Percentiles rank a stretch among this genome's conserved stretches.
These are phyloP conservation scores for Heterodera carotae DNA, from an alignment of 1,140 invertebrate genomes.

Conservation along the genomic window DNA sequence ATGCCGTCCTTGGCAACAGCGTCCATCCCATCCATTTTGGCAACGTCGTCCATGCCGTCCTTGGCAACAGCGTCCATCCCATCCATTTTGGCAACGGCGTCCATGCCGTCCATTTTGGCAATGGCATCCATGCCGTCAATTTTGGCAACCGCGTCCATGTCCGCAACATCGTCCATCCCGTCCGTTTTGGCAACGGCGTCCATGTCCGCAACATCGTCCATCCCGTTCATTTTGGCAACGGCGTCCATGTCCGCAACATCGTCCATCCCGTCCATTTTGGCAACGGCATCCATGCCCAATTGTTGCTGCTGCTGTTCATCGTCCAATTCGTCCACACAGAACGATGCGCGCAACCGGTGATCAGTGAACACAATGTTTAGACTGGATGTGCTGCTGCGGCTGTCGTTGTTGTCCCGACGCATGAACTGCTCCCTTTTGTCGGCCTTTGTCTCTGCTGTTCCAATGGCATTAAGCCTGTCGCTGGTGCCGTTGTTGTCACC, in stretches of 20 bases:
- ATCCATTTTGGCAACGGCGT: too few relatives aligned
- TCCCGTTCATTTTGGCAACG: neutral
- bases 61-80: neutral
- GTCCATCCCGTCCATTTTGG: neutral
- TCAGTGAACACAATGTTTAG: conserved; percentile 34
- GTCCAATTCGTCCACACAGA: conserved; percentile 12
- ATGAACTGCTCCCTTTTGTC: neutral
- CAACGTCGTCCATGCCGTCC: neutral
- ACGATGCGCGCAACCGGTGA: conserved; percentile 17
- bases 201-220: neutral
- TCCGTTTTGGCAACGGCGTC: too few relatives aligned
- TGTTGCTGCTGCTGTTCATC: conserved; percentile 16
- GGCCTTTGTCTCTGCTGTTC: neutral
- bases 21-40: neutral
- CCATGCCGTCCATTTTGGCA: too few relatives aligned
- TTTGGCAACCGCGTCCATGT: neutral
- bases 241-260: neutral
- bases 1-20: too few relatives aligned
- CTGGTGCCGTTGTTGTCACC: neutral
- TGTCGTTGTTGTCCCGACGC: too few relatives aligned
- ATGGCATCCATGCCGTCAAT: too few relatives aligned
- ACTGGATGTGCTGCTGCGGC: conserved; percentile 23
- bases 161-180: neutral
- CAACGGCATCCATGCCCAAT: neutral
- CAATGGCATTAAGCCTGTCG: neutral